Conservation (phyloP, 2,113 vertebrate genomes). For the Prochilodus magdalenae region DNA sequence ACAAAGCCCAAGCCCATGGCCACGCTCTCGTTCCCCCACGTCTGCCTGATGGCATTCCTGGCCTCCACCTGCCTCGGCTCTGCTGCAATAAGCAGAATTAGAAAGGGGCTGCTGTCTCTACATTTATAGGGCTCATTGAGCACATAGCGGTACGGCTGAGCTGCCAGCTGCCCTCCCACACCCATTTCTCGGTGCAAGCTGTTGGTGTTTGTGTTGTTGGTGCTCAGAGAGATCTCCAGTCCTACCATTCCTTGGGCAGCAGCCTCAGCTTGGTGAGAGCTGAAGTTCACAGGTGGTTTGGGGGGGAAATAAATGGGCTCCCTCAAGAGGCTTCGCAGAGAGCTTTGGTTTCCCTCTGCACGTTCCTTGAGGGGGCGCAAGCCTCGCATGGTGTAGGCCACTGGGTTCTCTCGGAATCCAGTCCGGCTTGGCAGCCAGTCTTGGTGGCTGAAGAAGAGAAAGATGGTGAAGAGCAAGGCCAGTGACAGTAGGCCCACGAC, state of each 20-base stretch:
- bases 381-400: conserved; percentile 89
- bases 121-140: conserved; percentile 94
- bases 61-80: conserved; percentile 89
- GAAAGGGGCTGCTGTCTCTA: conserved; percentile 84
- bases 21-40: conserved; percentile 92
- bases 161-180: conserved; percentile 78
- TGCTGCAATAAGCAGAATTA: conserved; percentile 91
- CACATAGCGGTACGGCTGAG: conserved; percentile 89
- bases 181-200: conserved; percentile 91
- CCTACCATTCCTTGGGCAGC: conserved; percentile 76
- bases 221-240: conserved; percentile 88
- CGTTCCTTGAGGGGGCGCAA: conserved; percentile 85
- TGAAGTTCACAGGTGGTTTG: conserved; percentile 83
- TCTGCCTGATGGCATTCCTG: conserved; percentile 91
- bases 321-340: conserved; percentile 84
- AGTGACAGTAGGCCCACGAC: conserved; percentile 89
- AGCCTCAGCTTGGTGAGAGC: conserved; percentile 83
- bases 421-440: conserved; percentile 89
- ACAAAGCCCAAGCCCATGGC: conserved; percentile 83
- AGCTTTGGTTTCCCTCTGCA: conserved; percentile 86
- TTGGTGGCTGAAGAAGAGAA: conserved; percentile 91
- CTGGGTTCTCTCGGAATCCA: conserved; percentile 88
- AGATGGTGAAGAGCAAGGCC: conserved; percentile 89
- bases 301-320: conserved; percentile 82
- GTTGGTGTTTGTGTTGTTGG: conserved; percentile 86